Evolutionary conservation across 2,797 vertebrate species (phyloP).

Genomic region (Danio aesculapii): DNA sequence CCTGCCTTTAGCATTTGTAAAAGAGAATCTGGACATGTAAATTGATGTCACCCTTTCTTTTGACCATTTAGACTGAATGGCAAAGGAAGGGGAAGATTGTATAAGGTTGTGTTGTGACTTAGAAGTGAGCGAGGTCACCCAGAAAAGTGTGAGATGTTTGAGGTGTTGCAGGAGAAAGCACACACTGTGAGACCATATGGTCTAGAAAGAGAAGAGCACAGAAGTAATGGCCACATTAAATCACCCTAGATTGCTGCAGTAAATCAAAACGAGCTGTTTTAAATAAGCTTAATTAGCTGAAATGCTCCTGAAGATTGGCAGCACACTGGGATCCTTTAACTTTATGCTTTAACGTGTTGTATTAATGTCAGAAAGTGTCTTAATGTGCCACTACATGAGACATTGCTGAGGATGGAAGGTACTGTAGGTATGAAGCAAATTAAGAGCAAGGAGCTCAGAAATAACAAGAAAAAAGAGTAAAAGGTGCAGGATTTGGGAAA

Average conservation of each 20-base stretch:
- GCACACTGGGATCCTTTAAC: neutral
- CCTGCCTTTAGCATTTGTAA: too few relatives aligned
- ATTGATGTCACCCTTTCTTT: neutral
- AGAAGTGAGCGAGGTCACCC: slow-evolving; percentile 20
- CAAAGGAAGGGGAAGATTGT: neutral
- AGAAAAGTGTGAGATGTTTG: slow-evolving; percentile 30
- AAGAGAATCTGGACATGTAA: neutral
- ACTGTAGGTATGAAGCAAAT: neutral
- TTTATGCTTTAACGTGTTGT: neutral
- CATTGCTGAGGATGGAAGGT: neutral
- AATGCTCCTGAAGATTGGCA: slow-evolving; percentile 5
- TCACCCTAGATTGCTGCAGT: slow-evolving; percentile 26
- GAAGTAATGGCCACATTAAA: slow-evolving; percentile 40
- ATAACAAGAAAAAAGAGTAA: neutral
- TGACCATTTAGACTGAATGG: neutral
- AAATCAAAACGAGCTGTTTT: slow-evolving; percentile 37
- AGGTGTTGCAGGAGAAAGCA: slow-evolving; percentile 22
- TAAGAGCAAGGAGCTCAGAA: neutral
- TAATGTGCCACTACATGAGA: neutral
- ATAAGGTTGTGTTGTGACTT: neutral
- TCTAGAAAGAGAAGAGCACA: slow-evolving; percentile 4
- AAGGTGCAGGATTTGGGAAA: neutral
- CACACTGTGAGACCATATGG: slow-evolving; percentile 56
- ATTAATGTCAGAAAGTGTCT: neutral
- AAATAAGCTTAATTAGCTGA: slow-evolving; percentile 20